Evolutionary conservation across 2,113 vertebrate species (phyloP).

Genomic region (Archilochus colubris): DNA sequence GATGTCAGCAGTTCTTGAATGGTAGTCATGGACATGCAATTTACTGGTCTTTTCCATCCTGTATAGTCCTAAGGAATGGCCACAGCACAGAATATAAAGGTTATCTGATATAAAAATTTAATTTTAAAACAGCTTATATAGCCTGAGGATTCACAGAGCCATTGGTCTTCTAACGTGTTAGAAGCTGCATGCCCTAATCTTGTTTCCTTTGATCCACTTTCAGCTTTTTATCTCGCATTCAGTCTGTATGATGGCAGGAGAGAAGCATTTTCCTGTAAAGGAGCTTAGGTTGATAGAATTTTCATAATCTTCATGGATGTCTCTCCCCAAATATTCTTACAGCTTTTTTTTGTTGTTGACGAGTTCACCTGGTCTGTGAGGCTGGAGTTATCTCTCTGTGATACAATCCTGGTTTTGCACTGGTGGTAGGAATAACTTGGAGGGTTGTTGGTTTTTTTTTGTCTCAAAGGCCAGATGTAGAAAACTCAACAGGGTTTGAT

Average conservation of each 20-base stretch:
- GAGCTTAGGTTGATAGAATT: neutral
- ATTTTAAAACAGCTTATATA: constrained; percentile 10
- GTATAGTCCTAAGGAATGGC: neutral
- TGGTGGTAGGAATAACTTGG: neutral
- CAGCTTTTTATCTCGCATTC: constrained; percentile 42
- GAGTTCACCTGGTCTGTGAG: constrained; percentile 49
- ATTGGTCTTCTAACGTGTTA: constrained; percentile 43
- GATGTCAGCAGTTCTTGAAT: constrained; percentile 11
- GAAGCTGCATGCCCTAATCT: constrained; percentile 41
- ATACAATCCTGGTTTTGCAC: neutral
- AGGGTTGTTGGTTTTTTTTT: neutral
- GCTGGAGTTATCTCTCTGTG: neutral
- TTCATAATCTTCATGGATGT: neutral
- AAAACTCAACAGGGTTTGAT: neutral
- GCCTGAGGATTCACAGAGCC: constrained; percentile 31
- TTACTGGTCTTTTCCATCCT: neutral
- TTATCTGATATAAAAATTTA: neutral
- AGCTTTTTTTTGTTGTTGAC: constrained; percentile 31
- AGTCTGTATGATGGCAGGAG: neutral
- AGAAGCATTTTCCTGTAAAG: neutral
- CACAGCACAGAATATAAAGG: neutral
- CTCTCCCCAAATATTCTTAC: neutral
- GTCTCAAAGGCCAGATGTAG: neutral
- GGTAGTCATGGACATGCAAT: neutral
- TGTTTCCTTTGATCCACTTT: constrained; percentile 58